Evolutionary conservation across 64 coral and sea anemone species (phyloP).

Genomic region (Porites australiensis): DNA sequence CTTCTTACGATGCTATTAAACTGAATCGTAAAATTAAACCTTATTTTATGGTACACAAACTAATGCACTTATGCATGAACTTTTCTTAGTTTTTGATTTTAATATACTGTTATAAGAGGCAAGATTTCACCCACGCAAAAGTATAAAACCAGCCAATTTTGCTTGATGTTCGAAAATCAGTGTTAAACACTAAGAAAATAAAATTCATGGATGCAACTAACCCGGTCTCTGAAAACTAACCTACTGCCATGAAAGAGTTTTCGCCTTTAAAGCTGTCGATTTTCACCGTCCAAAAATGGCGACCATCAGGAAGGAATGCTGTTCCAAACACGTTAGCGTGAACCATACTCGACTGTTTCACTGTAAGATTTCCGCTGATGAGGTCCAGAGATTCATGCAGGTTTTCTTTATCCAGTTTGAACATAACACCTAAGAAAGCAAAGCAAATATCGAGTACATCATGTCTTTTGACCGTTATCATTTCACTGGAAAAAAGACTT

Average conservation of each 20-base stretch:
- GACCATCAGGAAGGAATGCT: conserved; percentile 76
- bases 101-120: no score
- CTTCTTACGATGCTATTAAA: no score
- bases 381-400: conserved; percentile 79
- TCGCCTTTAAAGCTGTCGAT: conserved; percentile 70
- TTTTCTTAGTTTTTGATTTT: no score
- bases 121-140: no score
- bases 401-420: conserved; percentile 82
- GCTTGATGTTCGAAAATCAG: not conserved
- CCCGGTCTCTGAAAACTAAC: conserved; percentile 11
- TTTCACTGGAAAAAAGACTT: no score
- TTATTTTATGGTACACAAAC: no score
- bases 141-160: no score
- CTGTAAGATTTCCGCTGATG: conserved; percentile 45
- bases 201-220: no score
- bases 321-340: conserved; percentile 86
- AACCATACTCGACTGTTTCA: conserved; percentile 47
- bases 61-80: no score
- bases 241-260: conserved; percentile 83
- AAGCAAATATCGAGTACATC: not conserved
- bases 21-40: no score
- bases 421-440: conserved; percentile 67
- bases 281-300: conserved; percentile 83
- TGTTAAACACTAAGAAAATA: no score
- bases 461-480: not conserved